Conservation (phyloP, 2,888 invertebrate species). For the Phyto melanocephala region DNA sequence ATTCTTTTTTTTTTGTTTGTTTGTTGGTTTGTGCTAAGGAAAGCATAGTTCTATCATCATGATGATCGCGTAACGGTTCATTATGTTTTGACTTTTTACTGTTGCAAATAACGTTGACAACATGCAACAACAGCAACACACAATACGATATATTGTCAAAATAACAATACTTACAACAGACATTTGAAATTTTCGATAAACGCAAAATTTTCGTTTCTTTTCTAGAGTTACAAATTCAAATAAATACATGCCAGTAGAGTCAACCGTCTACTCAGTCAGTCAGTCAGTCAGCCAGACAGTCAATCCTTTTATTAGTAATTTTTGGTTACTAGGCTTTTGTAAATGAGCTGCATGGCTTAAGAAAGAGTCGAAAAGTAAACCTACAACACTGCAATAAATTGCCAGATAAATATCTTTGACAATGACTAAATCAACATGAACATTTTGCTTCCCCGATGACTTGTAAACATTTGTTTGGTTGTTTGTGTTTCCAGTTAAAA, state of each 20-base stretch:
- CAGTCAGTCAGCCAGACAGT: not conserved
- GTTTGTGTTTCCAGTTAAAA: conserved; percentile 11
- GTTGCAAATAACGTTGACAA: conserved; percentile 44
- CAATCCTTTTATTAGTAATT: not conserved
- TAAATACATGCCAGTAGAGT: not conserved
- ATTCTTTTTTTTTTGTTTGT: conserved; percentile 14
- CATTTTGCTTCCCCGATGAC: not conserved
- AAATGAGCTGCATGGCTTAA: conserved; percentile 38
- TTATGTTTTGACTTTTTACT: conserved; percentile 58
- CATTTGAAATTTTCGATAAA: conserved; percentile 61
- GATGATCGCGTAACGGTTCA: conserved; percentile 57
- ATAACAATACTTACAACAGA: conserved; percentile 22
- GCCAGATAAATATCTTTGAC: conserved; percentile 60
- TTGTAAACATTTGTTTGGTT: not conserved
- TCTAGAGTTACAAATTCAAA: not conserved
- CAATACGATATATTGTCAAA: conserved; percentile 59
- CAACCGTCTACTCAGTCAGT: not conserved
- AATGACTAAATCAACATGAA: conserved; percentile 64
- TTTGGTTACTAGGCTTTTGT: not conserved
- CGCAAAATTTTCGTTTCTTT: conserved; percentile 48
- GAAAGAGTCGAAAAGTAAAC: not conserved
- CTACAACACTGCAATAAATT: conserved; percentile 22
- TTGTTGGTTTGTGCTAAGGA: not conserved
- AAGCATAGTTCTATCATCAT: conserved; percentile 14
- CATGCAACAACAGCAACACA: conserved; percentile 48